Base-by-base conservation (phyloP, 2,888 invertebrate genomes). In the Microchrysa polita region DNA sequence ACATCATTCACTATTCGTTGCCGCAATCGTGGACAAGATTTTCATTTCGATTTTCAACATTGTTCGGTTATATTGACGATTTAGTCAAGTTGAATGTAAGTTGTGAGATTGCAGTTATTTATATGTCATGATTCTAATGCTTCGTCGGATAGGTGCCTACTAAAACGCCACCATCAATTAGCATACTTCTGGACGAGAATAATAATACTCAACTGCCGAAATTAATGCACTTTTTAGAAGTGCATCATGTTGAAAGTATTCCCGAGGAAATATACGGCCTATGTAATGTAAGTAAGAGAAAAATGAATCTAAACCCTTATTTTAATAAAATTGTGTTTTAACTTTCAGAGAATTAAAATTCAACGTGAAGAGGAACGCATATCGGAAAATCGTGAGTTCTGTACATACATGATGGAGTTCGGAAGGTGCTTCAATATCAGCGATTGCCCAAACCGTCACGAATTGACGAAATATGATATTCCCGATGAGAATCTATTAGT, bases 1-100 rank as follows among this genome's bases (percentile, higher is more conserved):
- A 88, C 78, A 83, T 94, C 34, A 86, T 95, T 16, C 93, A 94
- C 81, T 93, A 88, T 82, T 91, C 92, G 1, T 81, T 94, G 77
- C 90, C 92, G 0, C 79, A 83, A 27, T 84, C 87, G 0, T 91
- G 90, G 82, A 90, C 91, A 0, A 86, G 87, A 80, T 94, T 94
- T 81, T 88, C 89, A 60, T 89, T 87, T 79, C 86, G 94, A 74
- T 92, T 93, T 80, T 87, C 90, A 0, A 88, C 90, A 22, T 83
- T 93, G 55, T 87, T 90, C 73, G 87, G 91, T 76, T 88, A 89
- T 79, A 90, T 90, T 79, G 81, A 81, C 1, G 83, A 82, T 74
- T 79, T 77, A 76, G 71, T 81, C 23, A 73, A 72, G 55, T 60
- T 48, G 14, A 16, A 9, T 42, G 72, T 72, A 55, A 75, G 78